These are phyloP conservation scores for Listronotus oregonensis DNA, from an alignment of 1,140 invertebrate species.

Conservation along the genomic window DNA sequence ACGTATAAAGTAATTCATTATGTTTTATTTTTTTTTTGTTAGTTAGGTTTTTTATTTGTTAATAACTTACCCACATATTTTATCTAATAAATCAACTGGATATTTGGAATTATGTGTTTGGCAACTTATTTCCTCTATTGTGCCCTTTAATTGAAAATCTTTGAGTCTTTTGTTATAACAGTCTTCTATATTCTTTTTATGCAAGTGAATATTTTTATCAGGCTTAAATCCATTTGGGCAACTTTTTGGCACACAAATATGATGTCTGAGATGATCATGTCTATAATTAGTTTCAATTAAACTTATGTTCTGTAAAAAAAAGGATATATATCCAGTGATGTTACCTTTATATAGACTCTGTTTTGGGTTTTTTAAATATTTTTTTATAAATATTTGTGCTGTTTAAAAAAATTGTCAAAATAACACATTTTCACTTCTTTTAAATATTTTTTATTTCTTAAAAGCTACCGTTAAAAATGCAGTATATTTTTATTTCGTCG, in stretches of 20 bases:
- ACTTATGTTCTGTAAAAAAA: conserved; percentile 17
- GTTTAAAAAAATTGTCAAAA: no score
- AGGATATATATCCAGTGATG: no score
- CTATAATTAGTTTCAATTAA: conserved; percentile 28
- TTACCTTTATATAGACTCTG: no score
- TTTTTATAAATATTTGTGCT: no score
- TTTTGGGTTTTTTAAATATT: no score
- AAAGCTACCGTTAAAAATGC: no score
- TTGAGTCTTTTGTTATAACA: conserved; percentile 27
- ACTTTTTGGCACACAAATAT: conserved; percentile 35
- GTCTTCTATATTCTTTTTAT: conserved; percentile 4
- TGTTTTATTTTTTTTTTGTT: no score
- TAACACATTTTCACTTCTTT: no score
- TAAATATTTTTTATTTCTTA: no score
- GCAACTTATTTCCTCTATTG: conserved; percentile 17
- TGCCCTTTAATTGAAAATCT: conserved; percentile 20
- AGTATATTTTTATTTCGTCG: no score
- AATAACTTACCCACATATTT: conserved; percentile 21
- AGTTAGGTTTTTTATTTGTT: no score
- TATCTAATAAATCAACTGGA: conserved; percentile 28
- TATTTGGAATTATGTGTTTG: conserved; percentile 22
- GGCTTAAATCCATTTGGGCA: conserved; percentile 25
- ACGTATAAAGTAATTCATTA: no score
- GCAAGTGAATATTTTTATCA: conserved; percentile 2
- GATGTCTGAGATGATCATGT: conserved; percentile 37